Conservation (phyloP, 2,797 vertebrate species). For the Anomalospiza imberbis region DNA sequence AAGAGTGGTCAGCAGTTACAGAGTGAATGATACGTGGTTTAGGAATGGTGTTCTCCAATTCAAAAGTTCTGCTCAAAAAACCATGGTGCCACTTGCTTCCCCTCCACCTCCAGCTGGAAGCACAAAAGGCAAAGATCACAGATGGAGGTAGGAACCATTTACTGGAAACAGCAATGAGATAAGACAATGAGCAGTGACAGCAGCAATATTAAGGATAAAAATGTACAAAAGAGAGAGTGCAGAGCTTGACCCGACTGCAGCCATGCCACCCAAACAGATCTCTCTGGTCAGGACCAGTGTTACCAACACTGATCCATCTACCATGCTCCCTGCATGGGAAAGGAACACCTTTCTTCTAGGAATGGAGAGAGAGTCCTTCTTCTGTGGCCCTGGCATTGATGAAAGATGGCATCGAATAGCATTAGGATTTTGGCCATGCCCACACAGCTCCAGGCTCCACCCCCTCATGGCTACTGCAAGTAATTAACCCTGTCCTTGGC, state of each 20-base stretch:
- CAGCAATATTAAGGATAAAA: background rate
- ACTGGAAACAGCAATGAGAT: background rate
- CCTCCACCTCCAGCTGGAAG: background rate
- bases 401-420: background rate
- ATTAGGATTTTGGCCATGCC: background rate
- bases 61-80: background rate
- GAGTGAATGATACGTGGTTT: background rate
- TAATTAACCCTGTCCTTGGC: background rate
- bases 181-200: background rate
- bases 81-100: accelerated
- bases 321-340: background rate
- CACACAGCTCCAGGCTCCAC: background rate
- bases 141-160: background rate
- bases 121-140: background rate
- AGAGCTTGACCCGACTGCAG: accelerated
- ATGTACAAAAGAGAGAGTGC: background rate
- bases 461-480: too few species aligned
- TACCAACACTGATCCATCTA: background rate
- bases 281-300: background rate
- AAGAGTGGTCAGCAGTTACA: background rate
- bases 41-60: background rate
- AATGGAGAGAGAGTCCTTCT: background rate
- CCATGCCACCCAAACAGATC: background rate
- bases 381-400: background rate
- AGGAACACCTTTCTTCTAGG: background rate